A percentile compares a stretch with the other conserved stretches of the same genome.
Evolutionary conservation across 2,888 invertebrate species (phyloP).

Genomic region (Antheraea yamamai): DNA sequence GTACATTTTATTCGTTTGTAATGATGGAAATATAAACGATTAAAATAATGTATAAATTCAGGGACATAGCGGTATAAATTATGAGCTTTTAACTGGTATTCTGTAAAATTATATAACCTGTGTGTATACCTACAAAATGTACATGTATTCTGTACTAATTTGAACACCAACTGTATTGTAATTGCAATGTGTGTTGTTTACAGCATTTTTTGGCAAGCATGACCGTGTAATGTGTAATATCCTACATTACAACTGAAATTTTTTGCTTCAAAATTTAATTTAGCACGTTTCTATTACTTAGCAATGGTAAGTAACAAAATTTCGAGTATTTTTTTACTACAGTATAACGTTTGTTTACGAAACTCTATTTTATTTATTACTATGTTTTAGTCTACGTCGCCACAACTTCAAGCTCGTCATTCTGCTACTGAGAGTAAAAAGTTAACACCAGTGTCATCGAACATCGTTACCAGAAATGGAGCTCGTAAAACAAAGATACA

Average conservation of each 20-base stretch:
- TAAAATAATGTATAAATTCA: no score
- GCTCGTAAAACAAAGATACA: conserved; percentile 85
- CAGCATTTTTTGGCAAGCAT: not conserved
- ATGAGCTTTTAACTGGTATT: no score
- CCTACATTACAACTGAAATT: not conserved
- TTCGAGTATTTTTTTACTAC: not conserved
- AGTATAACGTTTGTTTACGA: conserved; percentile 18
- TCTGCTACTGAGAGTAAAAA: conserved; percentile 64
- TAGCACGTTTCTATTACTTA: not conserved
- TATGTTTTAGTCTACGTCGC: conserved; percentile 60
- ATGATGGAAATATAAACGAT: no score
- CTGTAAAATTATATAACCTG: no score
- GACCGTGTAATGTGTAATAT: not conserved
- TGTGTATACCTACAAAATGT: no score
- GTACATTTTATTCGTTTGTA: no score
- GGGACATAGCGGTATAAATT: no score
- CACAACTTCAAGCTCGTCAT: conserved; percentile 53
- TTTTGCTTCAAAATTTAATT: not conserved
- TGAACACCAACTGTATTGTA: not conserved
- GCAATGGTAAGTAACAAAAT: not conserved
- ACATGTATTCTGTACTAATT: no score
- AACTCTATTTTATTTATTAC: conserved; percentile 32
- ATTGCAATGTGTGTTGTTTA: not conserved
- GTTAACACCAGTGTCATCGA: conserved; percentile 62
- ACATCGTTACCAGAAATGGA: conserved; percentile 82